Evolutionary conservation across 37 sponge, comb jelly and placozoan genomes (phyloP).

Genomic region (Oopsacas minuta): DNA sequence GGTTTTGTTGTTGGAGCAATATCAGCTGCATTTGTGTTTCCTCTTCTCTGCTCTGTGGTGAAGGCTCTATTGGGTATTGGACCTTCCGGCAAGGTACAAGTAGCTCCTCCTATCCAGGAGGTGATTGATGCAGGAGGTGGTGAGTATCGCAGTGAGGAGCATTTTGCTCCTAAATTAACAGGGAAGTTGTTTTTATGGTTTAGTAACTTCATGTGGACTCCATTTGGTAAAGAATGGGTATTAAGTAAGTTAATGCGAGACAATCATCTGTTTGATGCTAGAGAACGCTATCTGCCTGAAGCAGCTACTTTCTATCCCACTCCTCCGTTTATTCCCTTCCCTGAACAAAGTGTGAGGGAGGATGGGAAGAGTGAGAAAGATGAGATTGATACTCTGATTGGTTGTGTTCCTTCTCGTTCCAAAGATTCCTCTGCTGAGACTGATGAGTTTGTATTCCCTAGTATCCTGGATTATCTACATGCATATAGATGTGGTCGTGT

Average conservation of each 20-base stretch:
- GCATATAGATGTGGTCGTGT: background rate
- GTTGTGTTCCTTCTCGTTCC: background rate
- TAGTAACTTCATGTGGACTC: conserved; percentile 31
- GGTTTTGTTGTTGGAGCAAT: background rate
- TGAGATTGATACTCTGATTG: background rate
- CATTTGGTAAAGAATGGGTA: conserved; percentile 29
- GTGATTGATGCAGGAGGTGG: conserved; percentile 20
- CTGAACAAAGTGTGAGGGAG: background rate
- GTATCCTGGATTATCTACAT: background rate
- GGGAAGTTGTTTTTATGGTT: conserved; percentile 27
- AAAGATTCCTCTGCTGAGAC: background rate
- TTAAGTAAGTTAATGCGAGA: background rate
- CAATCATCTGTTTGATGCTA: conserved; percentile 21
- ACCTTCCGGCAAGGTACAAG: background rate
- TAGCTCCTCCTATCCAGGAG: conserved; percentile 21
- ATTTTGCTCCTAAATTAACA: conserved; percentile 22
- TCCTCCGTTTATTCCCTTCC: conserved; percentile 14
- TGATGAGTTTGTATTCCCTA: conserved; percentile 7
- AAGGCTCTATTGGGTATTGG: background rate
- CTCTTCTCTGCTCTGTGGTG: background rate
- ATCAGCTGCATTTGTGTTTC: conserved; percentile 8
- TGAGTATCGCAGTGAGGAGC: background rate
- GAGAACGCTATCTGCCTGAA: conserved; percentile 40
- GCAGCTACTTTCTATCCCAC: conserved; percentile 31
- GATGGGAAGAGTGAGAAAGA: background rate